Evolutionary conservation across 2,888 invertebrate genomes (phyloP), one percentile per base, ranked within the genome.

Genomic region (Ferdinandea cuprea): DNA sequence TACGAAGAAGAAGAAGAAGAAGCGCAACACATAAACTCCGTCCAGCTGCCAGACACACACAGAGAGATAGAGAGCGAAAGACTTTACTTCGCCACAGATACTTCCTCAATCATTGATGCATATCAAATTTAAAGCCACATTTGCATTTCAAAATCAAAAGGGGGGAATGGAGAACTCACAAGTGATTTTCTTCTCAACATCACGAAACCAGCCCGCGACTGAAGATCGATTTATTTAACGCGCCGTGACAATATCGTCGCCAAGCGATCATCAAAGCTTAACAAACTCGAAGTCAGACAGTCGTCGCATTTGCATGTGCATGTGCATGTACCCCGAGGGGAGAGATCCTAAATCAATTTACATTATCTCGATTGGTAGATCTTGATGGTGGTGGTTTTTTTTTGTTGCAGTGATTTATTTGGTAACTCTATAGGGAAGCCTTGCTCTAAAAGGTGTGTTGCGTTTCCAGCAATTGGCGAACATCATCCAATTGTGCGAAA

Each of bases 21-120:
- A 37, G 25, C 30, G 32, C 28, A 56, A 37, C 25, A 44, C 54
- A 32, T 6, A 13, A 13, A 7, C 7, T 4, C 15, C 5, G 32
- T 46, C 59, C 30, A 7, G n/a, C n/a, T n/a, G n/a, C n/a, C n/a
- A n/a, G n/a, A 40, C 6, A 7, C 15, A n/a, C 25, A 15, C 42
- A n/a, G 19, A 17, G 17, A 44, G n/a, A n/a, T n/a, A n/a, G n/a
- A n/a, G n/a, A n/a, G n/a, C n/a, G n/a, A n/a, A n/a, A n/a, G 13
- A 35, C 11, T 15, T 32, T 15, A 42, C 19, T 25, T 9, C 30
- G 9, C 32, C n/a, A 11, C 13, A 83, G 77, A 77, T 71, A 83
- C 83, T 83, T 83, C 83, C 83, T 77, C 78, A 78, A 83, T 83
- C 77, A 52, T 58, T 83, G 72, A 83, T 83, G 83, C 83, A 83